phyloP scores from a whole-genome alignment of 1,140 invertebrate species.

The Lepidostoma basale region DNA sequence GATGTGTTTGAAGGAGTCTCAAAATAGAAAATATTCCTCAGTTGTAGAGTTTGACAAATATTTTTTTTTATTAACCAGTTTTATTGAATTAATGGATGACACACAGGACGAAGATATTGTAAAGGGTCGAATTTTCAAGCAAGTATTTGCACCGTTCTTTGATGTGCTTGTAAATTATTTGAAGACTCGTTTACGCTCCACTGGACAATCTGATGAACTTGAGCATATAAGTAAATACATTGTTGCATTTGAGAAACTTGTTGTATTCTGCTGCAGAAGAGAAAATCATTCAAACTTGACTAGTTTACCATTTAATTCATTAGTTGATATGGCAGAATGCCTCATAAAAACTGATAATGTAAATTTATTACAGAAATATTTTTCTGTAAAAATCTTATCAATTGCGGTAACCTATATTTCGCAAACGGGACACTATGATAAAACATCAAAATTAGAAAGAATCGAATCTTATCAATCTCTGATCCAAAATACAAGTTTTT shows the following conservation, averaged over 20 bases:
- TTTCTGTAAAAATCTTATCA: constrained; percentile 34
- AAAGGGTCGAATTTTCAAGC: neutral
- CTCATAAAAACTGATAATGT: constrained; percentile 7
- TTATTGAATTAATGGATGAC: neutral
- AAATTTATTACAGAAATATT: constrained; percentile 35
- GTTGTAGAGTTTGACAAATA: constrained; percentile 28
- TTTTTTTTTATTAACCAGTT: constrained; percentile 31
- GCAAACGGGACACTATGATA: neutral
- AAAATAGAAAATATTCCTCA: constrained; percentile 34
- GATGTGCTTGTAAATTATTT: constrained; percentile 28
- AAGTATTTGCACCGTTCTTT: neutral
- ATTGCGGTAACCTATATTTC: constrained; percentile 24
- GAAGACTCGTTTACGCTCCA: constrained; percentile 12
- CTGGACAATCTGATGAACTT: constrained; percentile 10
- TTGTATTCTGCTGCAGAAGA: constrained; percentile 9
- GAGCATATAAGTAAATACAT: constrained; percentile 25
- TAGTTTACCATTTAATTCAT: neutral
- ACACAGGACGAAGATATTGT: neutral
- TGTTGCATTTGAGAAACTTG: constrained; percentile 15
- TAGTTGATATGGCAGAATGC: constrained; percentile 1
- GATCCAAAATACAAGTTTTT: constrained; percentile 1
- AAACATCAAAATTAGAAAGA: constrained; percentile 1
- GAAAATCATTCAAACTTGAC: neutral
- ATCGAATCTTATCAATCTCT: neutral
- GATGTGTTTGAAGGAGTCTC: constrained; percentile 24